Evolutionary conservation across 2,888 invertebrate species (phyloP).

Genomic region (Cylloceria caligata): DNA sequence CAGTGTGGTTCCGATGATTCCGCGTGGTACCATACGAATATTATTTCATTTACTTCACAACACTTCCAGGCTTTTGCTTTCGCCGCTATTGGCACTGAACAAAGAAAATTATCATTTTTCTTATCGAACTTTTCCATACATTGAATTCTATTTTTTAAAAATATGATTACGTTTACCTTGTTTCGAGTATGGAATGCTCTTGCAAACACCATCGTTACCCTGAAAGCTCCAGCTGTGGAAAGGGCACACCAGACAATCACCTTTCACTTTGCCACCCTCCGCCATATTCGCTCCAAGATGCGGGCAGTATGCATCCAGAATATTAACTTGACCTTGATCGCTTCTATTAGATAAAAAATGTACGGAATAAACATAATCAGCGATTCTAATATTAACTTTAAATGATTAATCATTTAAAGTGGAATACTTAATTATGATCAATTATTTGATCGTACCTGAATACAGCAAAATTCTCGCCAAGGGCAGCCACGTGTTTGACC

Average conservation of each 20-base stretch:
- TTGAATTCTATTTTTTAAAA: neutral
- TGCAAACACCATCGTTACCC: slow-evolving; percentile 90
- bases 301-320: slow-evolving; percentile 95
- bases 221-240: slow-evolving; percentile 95
- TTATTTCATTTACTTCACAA: slow-evolving; percentile 89
- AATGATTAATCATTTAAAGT: neutral
- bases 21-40: slow-evolving; percentile 94
- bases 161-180: slow-evolving; percentile 84
- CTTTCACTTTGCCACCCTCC: slow-evolving; percentile 91
- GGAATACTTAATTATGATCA: neutral
- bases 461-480: slow-evolving; percentile 86
- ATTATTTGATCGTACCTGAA: slow-evolving; percentile 77
- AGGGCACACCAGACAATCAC: slow-evolving; percentile 94
- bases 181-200: slow-evolving; percentile 90
- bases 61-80: slow-evolving; percentile 90
- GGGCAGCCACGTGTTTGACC: slow-evolving; percentile 87
- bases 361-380: slow-evolving; percentile 39
- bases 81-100: slow-evolving; percentile 89
- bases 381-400: slow-evolving; percentile 42
- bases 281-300: slow-evolving; percentile 95
- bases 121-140: neutral
- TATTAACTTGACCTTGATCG: slow-evolving; percentile 87
- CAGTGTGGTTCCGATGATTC: slow-evolving; percentile 90
- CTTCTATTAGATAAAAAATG: slow-evolving; percentile 72
- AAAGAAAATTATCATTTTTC: neutral